Evolutionary conservation across 1,140 invertebrate species (phyloP), one percentile per base, ranked within the genome.

Genomic region (Brachionus plicatilis): DNA sequence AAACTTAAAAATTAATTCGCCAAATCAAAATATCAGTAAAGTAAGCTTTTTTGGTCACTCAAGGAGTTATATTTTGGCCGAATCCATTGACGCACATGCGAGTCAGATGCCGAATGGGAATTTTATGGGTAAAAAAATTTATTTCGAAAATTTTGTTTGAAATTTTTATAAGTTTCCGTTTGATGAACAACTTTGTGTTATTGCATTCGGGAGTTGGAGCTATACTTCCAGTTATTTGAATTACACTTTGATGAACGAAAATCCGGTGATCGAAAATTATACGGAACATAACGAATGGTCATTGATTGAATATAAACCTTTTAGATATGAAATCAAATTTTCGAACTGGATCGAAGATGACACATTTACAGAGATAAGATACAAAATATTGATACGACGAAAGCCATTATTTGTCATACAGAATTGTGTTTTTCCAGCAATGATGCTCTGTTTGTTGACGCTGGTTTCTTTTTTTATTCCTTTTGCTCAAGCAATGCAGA

Each of bases 381-480:
- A 75, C 41, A 75, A 66, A 45, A 53, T 84, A 27, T 56, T 75
- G 14, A 76, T 84, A 5, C 12, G 33, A 20, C 27, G 83, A n/a
- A 84, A 84, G 43, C 83, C 83, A 11, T 20, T 84, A 43, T 66
- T 68, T 75, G 83, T 72, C 24, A 75, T 84, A 27, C 60, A 84
- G 37, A 84, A 78, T 78, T 75, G 60, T 47, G 83, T 84, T 43
- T 33, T 84, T 47, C 83, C 83, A 8, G 70, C 83, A 20, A 11
- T 84, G 5, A 84, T 84, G 83, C 43, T 84, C n/a, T 68, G 29
- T 14, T 33, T 66, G 17, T 29, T 84, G 12, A 84, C 83, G 8
- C 5, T 84, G 1, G 83, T 84, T 11, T 84, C 83, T 14, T 84
- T 84, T 60, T 84, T 84, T 66, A 84, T 84, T 43, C 83, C 83